Base-by-base conservation (phyloP, 2,888 invertebrate species). In the Mimas tiliae region DNA sequence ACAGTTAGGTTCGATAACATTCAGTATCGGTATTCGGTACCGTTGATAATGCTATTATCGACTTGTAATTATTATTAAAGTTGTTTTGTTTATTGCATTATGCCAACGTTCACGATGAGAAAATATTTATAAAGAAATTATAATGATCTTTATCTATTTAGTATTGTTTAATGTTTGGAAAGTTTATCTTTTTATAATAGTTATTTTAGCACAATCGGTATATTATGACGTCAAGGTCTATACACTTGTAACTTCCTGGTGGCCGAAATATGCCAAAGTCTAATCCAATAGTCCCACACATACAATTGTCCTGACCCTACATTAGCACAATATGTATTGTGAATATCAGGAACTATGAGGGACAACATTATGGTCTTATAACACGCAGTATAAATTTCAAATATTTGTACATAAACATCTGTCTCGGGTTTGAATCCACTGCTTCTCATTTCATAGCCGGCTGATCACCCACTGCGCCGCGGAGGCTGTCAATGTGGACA, bases 91-190 rank as follows among this genome's bases (percentile, higher is more conserved):
- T 55, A 55, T 55, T 34, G 55, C 38, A 7, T 38, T 38, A 9
- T 7, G 38, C 38, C 38, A 7, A 45, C 14, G 50, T 50, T 19
- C 19, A 50, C 58, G 19, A 19, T 58, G 58, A 21, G 58, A 58
- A 58, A 58, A 58, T 55, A 55, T 58, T 58, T 58, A 58, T 38
- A 58, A 58, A 58, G 42, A 58, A 42, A 42, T 55, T 55, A n/a
- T 12, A 42, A 42, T 42, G 58, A 38, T 58, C 50, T 52, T 58
- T 58, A 58, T 58, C 58, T 12, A 34, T 55, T 34, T 55, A 9
- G n/a, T 48, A 7, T 48, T 48, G 48, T 48, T 48, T 48, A 16
- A 8, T 38, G 12, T 58, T 38, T 38, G 58, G 14, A 58, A 58
- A 58, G 58, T 16, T 50, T 11, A 3, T 1, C 16, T 33, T n/a